Conservation (phyloP, 2,113 vertebrate genomes). For the Indicator maculatus region DNA sequence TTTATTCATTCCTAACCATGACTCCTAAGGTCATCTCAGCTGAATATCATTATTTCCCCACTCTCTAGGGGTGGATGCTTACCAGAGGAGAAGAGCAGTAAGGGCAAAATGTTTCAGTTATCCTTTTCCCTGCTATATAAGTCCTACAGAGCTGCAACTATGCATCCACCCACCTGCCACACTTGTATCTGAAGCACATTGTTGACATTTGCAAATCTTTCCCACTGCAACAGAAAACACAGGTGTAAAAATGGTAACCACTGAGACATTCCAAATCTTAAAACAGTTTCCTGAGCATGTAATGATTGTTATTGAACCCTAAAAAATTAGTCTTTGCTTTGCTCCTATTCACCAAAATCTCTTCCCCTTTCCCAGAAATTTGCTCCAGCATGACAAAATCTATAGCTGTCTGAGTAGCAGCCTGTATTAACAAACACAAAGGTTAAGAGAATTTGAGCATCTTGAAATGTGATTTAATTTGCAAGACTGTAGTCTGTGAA, state of each 20-base stretch:
- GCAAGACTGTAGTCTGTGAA: constrained; percentile 20
- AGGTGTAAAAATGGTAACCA: not conserved
- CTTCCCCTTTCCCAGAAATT: not conserved
- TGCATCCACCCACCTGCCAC: not conserved
- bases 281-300: not conserved
- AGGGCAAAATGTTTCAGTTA: not conserved
- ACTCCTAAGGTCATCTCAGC: not conserved
- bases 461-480: constrained; percentile 69
- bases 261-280: not conserved
- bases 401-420: constrained; percentile 7
- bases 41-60: not conserved
- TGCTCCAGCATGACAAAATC: not conserved
- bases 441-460: constrained; percentile 56
- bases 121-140: too few relatives aligned
- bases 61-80: not conserved
- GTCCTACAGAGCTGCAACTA: not conserved
- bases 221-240: not conserved
- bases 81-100: not conserved
- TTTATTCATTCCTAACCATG: not conserved
- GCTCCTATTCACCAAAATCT: not conserved
- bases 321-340: not conserved
- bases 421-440: constrained; percentile 50
- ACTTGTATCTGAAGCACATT: not conserved
- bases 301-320: not conserved
- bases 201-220: not conserved